Base-by-base conservation (phyloP, 2,888 invertebrate genomes). In the Eupithecia subumbrata region DNA sequence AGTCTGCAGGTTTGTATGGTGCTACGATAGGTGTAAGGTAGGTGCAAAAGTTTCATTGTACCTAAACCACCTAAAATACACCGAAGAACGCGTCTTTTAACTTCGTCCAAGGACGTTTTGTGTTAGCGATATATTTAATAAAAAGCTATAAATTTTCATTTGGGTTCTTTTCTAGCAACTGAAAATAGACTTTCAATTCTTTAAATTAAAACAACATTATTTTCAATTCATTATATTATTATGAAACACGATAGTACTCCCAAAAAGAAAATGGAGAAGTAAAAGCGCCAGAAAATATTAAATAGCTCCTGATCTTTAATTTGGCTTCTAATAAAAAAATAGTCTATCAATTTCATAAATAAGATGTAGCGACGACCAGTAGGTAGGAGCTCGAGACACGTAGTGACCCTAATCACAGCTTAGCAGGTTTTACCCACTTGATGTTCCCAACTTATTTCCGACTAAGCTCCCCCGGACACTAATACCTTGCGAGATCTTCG, bases 371-470 rank as follows among this genome's bases (percentile, higher is more conserved):
- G 0, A 37, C 0, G 9, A 11, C n/a, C 16, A 69, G 37, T 48
- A 18, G 9, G 18, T 43, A 72, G 43, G 25, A 43, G 22, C 5
- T 66, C 52, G 63, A 64, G 69, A 74, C 77, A 76, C 76, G 73
- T 76, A 72, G 69, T 69, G 74, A 76, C 76, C 76, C 69, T 76
- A 72, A 76, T 76, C 74, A 69, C 67, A 48, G 76, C 76, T 74
- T 77, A 74, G 67, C 69, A 70, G 52, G 77, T 76, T 77, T 76
- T 77, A 73, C 72, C 67, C 66, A 74, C 74, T 74, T 74, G 69
- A 66, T 71, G 68, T 74, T 74, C 74, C 74, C 72, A 76, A 74
- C 76, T 77, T 77, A 74, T 76, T 76, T 74, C 76, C 72, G 76
- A 52, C 77, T 74, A 77, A 77, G 77, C 74, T 72, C 72, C 60